Evolutionary conservation across 2,888 invertebrate genomes (phyloP).

Genomic region (Miltochrista miniata): DNA sequence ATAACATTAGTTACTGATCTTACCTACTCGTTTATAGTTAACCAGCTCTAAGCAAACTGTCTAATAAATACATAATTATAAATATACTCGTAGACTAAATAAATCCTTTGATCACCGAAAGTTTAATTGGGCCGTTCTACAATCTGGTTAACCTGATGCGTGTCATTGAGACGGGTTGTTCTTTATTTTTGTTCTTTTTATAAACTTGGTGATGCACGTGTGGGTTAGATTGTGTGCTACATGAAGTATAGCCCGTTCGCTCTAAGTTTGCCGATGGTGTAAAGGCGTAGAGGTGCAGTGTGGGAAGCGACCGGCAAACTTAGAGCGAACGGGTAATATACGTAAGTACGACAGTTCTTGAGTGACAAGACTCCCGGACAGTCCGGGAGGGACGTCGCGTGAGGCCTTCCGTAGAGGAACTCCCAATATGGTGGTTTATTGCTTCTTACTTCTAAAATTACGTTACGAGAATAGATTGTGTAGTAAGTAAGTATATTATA

Average conservation of each 20-base stretch:
- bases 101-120: conserved; percentile 15
- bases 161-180: conserved; percentile 19
- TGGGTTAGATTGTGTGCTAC: conserved; percentile 17
- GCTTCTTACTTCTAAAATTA: background rate
- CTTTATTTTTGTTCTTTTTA: conserved; percentile 24
- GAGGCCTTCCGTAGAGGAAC: conserved; percentile 42
- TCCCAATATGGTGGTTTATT: conserved; percentile 8
- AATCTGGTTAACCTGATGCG: conserved; percentile 23
- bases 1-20: no score
- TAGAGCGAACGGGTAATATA: background rate
- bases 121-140: conserved; percentile 18
- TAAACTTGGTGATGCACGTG: conserved; percentile 21
- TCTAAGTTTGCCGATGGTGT: no score
- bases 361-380: conserved; percentile 38
- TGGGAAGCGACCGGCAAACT: no score
- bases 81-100: background rate
- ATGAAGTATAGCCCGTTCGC: background rate
- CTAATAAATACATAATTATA: background rate
- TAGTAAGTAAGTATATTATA: no score
- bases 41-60: no score
- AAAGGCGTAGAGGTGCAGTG: no score
- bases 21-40: no score
- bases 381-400: conserved; percentile 27
- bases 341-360: conserved; percentile 15
- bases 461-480: conserved; percentile 1